Base-by-base conservation (phyloP, 2,113 vertebrate species). In the Macrotus californicus region DNA sequence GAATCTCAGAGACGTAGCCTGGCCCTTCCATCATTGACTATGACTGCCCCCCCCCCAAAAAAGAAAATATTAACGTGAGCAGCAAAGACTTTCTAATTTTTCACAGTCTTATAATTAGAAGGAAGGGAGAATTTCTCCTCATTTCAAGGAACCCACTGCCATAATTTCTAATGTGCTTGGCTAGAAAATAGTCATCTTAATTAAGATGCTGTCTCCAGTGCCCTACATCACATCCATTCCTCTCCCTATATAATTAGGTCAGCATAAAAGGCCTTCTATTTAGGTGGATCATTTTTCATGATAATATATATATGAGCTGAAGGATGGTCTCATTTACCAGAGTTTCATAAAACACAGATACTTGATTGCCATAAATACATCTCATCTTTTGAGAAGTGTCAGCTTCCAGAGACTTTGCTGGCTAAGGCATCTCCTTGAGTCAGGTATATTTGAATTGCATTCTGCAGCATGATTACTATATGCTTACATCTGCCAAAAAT, bases 401-500 rank as follows among this genome's bases (percentile, higher is more conserved):
- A 43, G 16, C 7, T 93, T 93, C 59, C 43, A 80, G n/a, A 82
- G 12, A 15, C 7, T 87, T 31, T 15, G 29, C 6, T 72, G 29
- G 83, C 70, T 56, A 93, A 84, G 56, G 61, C 46, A 95, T 34
- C 7, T 76, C 15, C 19, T 89, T 72, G 39, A 15, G 54, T 39
- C 34, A 52, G 3, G 19, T 70, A 50, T 59, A 41, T 34, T 73
- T 85, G 61, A 80, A 4, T 11, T 76, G 76, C 59, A 94, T 61
- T 48, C 59, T 95, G 72, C 64, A 89, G n/a, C 86, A 36, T 69
- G 31, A 56, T n/a, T 41, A 77, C 52, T 80, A 14, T 77, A 36
- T 76, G 8, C 64, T 93, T 34, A 29, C 34, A 24, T 12, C 64
- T 84, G 84, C 83, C 89, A 94, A 93, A 97, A 96, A 72, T 76